Percentiles rank a stretch among this genome's conserved stretches.
Conservation (phyloP, 2,797 vertebrate species). For the Dendrocincla tyrannina region DNA sequence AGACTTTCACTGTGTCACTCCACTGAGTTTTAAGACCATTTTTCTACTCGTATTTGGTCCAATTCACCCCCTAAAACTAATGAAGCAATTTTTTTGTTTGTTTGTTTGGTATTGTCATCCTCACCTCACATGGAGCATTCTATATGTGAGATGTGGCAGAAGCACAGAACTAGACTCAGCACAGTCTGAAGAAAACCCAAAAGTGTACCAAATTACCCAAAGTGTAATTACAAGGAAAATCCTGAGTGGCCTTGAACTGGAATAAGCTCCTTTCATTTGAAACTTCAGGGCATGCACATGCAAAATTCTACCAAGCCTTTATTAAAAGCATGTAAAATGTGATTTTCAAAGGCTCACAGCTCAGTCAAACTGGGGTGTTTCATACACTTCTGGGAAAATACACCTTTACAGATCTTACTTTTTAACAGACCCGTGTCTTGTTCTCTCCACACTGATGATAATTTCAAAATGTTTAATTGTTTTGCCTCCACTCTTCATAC, state of each 20-base stretch:
- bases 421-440: neutral
- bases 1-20: neutral
- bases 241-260: neutral
- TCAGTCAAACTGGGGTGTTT: neutral
- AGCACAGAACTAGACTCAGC: neutral
- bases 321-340: neutral
- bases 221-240: neutral
- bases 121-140: neutral
- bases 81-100: neutral
- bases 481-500: neutral
- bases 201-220: too few species aligned
- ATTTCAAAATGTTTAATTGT: neutral
- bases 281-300: neutral
- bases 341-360: neutral
- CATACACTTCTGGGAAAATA: neutral
- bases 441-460: fast-evolving
- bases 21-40: neutral
- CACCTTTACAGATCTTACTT: neutral
- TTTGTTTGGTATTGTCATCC: neutral
- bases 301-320: neutral
- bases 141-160: neutral
- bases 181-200: neutral
- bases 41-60: neutral
- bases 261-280: conserved; percentile 17
- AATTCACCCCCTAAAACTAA: neutral